Base-by-base conservation (phyloP, 2,113 vertebrate genomes). In the Rhagologus leucostigma region DNA sequence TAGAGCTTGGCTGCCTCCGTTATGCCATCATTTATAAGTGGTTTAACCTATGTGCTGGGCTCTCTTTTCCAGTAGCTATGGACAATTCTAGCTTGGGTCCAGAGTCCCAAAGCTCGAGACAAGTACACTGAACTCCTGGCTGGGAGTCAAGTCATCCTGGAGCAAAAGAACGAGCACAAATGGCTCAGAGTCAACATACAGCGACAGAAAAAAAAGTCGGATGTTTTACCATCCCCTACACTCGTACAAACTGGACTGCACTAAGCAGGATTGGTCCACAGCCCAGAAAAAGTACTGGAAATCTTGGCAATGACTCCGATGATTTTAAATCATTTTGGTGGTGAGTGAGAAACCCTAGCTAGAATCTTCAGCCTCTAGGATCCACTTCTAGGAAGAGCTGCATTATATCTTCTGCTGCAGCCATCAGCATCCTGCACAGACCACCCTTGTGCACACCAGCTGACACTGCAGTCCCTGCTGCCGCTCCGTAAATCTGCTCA, bases 281-380 rank as follows among this genome's bases (percentile, higher is more conserved):
- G 92, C 89, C 92, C 88, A 93, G 92, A 92, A 86, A 92, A 95
- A 86, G 60, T 7, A 79, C 53, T 89, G 84, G 53, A 94, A 89
- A 57, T 35, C 49, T 49, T 87, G 56, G 74, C 41, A 3, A 20
- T 11, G 10, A 42, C 32, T 81, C 42, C 60, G 68, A 32, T 8
- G 55, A 74, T 47, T 71, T 78, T 86, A 73, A 93, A 81, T 94
- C 60, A 37, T n/a, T n/a, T n/a, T n/a, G 41, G n/a, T 71, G 60
- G 52, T 24, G 67, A 89, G 65, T 39, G 52, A 79, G 76, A 74
- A 96, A 55, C 5, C 6, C 68, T 6, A 52, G 57, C 85, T 52
- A 27, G 67, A 27, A n/a, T 16, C 68, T 80, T 32, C 76, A 78
- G 79, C 71, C 52, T 70, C 52, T 6, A 35, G 80, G 29, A 75